Base-by-base conservation (phyloP, 2,113 vertebrate species). In the Atractosteus spatula region DNA sequence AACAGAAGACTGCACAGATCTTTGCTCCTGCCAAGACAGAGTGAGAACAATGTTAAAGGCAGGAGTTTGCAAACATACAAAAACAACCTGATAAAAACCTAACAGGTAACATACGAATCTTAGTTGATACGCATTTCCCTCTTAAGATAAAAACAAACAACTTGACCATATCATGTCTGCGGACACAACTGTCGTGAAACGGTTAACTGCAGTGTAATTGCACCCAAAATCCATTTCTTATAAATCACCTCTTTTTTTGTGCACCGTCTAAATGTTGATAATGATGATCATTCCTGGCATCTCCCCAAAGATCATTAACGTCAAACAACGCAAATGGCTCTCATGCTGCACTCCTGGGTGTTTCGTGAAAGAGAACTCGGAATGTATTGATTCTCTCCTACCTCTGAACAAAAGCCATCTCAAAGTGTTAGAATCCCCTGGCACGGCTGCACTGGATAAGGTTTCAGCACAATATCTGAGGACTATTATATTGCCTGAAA, bases 401-500 rank as follows among this genome's bases (percentile, higher is more conserved):
- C 17, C 43, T 3, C 3, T 14, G 29, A 8, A 51, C 3, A 62
- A n/a, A 41, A 41, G 8, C 16, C 8, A 41, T 6, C 4, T 8
- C 8, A 29, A 7, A 43, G 10, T 51, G 47, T 51, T 51, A 5
- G 10, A 51, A 12, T 64, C 56, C 41, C 7, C 16, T 11, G 47
- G 66, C 29, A 8, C 6, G 2, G 54, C 68, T 55, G 17, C 55
- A 3, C 41, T 43, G 72, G 72, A 63, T 73, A 12, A 66, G 55
- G 55, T 73, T 68, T 68, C 55, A 62, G n/a, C 66, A n/a, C 13
- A 10, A 43, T 55, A 56, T 47, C 5, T 12, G 55, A 73, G 65
- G 8, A n/a, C 51, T 66, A 66, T 44, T 72, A 62, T 45, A 41
- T 17, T 8, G 51, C 45, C 54, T 65, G 47, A 10, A 51, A 5